A percentile compares a stretch with the other conserved stretches of the same genome.
Conservation (phyloP, 2,888 invertebrate species). For the Invenusta paracnida region DNA sequence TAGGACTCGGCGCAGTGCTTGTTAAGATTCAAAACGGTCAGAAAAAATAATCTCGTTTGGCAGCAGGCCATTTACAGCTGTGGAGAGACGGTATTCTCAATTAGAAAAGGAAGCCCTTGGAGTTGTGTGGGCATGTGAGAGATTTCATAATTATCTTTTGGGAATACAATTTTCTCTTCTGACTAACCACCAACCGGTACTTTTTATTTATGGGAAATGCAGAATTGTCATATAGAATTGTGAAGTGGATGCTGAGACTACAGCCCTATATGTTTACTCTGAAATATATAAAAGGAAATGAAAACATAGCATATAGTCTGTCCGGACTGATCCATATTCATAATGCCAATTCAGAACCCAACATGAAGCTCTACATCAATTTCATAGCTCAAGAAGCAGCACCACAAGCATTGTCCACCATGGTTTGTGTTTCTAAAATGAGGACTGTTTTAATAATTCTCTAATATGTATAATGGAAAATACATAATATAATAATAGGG, state of each 20-base stretch:
- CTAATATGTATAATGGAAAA: no score
- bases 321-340: background rate
- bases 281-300: background rate
- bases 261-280: background rate
- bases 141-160: conserved; percentile 42
- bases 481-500: no score
- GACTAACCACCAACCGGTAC: conserved; percentile 43
- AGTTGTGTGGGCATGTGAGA: conserved; percentile 43
- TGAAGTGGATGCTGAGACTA: background rate
- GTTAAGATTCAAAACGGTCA: conserved; percentile 28
- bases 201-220: conserved; percentile 26
- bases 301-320: background rate
- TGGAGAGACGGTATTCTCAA: conserved; percentile 32
- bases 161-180: conserved; percentile 39
- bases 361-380: conserved; percentile 1
- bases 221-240: background rate
- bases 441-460: no score
- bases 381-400: background rate
- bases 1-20: conserved; percentile 34
- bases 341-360: background rate
- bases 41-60: conserved; percentile 33
- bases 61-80: conserved; percentile 27
- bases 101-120: conserved; percentile 42
- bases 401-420: background rate
- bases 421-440: no score